Percentiles rank a stretch among this genome's conserved stretches.
Conservation (phyloP, 2,797 vertebrate species). For the Sternotherus odoratus region DNA sequence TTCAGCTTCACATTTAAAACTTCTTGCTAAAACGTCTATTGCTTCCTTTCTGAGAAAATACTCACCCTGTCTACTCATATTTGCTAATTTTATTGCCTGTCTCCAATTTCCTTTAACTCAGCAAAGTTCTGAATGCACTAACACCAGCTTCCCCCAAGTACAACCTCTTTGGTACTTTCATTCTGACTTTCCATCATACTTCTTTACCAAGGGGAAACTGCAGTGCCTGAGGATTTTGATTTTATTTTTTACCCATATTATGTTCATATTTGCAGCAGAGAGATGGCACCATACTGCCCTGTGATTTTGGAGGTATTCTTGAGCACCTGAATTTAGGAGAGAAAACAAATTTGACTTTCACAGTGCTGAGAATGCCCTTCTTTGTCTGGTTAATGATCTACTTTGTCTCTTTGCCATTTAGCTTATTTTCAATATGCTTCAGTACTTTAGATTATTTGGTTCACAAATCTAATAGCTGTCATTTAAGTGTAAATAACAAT, state of each 20-base stretch:
- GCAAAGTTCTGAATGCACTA: neutral
- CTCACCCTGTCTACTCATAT: neutral
- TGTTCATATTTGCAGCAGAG: neutral
- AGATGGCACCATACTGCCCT: neutral
- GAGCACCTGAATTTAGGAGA: neutral
- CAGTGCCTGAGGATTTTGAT: neutral
- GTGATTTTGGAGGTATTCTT: neutral
- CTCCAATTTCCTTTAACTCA: neutral
- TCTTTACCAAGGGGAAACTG: neutral
- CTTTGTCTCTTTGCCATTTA: neutral
- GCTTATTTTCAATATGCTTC: neutral
- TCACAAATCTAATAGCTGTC: neutral
- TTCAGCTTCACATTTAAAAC: neutral
- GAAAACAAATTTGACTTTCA: neutral
- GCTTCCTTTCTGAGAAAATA: no score
- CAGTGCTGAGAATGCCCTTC: neutral
- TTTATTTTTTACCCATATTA: neutral
- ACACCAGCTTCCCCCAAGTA: neutral
- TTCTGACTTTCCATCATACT: neutral
- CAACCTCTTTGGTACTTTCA: neutral
- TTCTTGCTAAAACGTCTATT: neutral
- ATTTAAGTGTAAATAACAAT: neutral
- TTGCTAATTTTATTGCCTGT: neutral
- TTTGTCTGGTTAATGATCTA: neutral
- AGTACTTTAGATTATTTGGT: neutral